Evolutionary conservation across 2,797 vertebrate species (phyloP), one percentile per base, ranked within the genome.

Genomic region (Moxostoma hubbsi): DNA sequence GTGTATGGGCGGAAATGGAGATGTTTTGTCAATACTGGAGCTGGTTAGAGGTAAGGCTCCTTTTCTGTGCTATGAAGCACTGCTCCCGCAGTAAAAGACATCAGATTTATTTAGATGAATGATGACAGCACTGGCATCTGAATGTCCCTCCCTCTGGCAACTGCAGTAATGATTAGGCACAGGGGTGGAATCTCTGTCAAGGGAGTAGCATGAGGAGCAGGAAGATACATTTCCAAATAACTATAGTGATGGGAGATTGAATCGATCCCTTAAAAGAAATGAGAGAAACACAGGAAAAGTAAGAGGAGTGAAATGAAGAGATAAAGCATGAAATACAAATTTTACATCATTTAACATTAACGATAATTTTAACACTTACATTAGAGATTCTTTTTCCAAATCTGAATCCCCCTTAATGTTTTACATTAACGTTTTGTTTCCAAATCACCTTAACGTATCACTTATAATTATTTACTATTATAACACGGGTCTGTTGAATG

Each of bases 171-270:
- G n/a, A 82, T 77, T 73, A 74, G 57, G 71, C 55, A 68, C 72
- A 75, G 61, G 73, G 73, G 45, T 61, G 50, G 73, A 12, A 55
- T 15, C 16, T 24, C 62, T 73, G 9, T 55, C 53, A 73, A 9
- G 62, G 51, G 58, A 69, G 43, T 24, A 49, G 61, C n/a, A 51
- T 16, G 7, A 1, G 0, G 55, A 69, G 63, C 36, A 63, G n/a
- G 63, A 69, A 77, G 71, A 74, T 77, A 71, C 16, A 4, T 65
- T 67, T 82, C 53, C 65, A 75, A 75, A 85, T 45, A 64, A 76
- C 24, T 45, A 59, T 51, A 73, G 63, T 11, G 18, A 50, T 47
- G 16, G 55, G 73, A 70, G 64, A 66, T 49, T 43, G 46, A 45
- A 78, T 82, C 66, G 46, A 84, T 85, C 10, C 9, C 24, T 15